These are phyloP conservation scores for Campoletis sonorensis DNA, from an alignment of 1,140 invertebrate genomes.

Conservation along the genomic window DNA sequence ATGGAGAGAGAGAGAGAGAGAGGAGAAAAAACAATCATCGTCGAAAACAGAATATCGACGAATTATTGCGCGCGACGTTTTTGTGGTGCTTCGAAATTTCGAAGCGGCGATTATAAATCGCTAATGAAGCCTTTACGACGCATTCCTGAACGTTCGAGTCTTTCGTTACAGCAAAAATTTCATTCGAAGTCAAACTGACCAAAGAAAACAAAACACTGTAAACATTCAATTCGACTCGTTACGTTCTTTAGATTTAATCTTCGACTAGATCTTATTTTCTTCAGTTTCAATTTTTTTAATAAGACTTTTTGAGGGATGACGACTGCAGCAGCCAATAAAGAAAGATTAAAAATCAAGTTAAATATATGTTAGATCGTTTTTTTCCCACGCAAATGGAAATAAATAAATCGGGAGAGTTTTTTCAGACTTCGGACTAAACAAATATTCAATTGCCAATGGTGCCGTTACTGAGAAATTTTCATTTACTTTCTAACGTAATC, in stretches of 20 bases:
- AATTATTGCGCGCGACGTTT: neutral
- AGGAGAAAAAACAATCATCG: neutral
- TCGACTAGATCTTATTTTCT: conserved; percentile 30
- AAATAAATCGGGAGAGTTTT: neutral
- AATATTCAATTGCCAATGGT: neutral
- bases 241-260: conserved; percentile 30
- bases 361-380: conserved; percentile 4
- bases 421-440: neutral
- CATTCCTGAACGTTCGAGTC: conserved; percentile 30
- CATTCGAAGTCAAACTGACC: neutral
- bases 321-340: neutral
- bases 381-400: neutral
- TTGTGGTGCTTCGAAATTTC: conserved; percentile 12
- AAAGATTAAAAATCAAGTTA: neutral
- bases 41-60: neutral
- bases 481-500: neutral
- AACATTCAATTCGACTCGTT: conserved; percentile 10
- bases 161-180: neutral
- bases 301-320: neutral
- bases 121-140: neutral
- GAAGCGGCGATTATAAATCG: neutral
- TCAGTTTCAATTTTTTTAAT: neutral
- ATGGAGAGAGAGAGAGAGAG: neutral
- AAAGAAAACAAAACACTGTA: conserved; percentile 6
- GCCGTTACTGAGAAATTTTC: too few species aligned